Base-by-base conservation (phyloP, 2,888 invertebrate genomes). In the Andrena dorsata region DNA sequence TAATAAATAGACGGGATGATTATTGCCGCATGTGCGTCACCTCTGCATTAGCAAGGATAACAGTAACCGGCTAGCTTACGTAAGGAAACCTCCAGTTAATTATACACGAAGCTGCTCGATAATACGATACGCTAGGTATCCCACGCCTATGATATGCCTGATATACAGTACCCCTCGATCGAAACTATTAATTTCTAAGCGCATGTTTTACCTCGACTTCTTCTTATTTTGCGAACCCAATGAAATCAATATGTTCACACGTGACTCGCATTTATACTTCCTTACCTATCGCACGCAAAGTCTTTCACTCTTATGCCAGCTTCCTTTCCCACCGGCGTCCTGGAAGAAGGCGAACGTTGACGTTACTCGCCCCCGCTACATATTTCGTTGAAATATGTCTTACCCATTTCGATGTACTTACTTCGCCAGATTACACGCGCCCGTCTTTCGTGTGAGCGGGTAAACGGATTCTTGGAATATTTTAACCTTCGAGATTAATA, bases 221-320 rank as follows among this genome's bases (percentile, higher is more conserved):
- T 64, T 28, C 23, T 53, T 53, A 41, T 65, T 5, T 20, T 35
- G 47, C 16, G 41, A 1, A 47, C 2, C 6, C 56, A 49, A 30
- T 51, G 28, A 58, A 53, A 65, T 74, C 65, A 6, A 41, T 63
- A 32, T 60, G 20, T 32, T 60, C 32, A 16, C 49, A 66, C n/a
- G 49, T 16, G 26, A n/a, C 16, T 10, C 20, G 35, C 16, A 32
- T 41, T 16, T n/a, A 76, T 47, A 77, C 74, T 70, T 65, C 76
- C 94, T 95, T 94, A 97, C 97, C 95, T 95, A 66, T 96, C 95
- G 93, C 97, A 97, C 2, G 96, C 95, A 76, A 92, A 94, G 61
- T 92, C 92, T 41, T 70, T 88, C 65, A 93, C 80, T 28, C 80
- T 85, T 47, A 93, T 81, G 10, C 90, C 90, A 7, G 82, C 41